Base-by-base conservation (phyloP, 2,113 vertebrate species). In the Oncorhynchus mykiss region DNA sequence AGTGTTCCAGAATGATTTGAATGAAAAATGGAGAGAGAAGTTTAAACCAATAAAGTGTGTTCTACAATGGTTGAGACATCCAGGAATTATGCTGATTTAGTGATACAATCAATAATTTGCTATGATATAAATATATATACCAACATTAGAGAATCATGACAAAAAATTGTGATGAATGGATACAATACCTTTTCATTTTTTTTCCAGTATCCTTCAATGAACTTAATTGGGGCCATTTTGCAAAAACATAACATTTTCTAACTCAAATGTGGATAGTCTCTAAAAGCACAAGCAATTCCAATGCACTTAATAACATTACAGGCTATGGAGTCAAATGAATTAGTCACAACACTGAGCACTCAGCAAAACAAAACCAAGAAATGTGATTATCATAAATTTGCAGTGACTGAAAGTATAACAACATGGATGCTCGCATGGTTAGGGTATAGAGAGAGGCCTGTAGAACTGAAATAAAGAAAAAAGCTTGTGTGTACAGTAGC, bases 221-320 rank as follows among this genome's bases (percentile, higher is more conserved):
- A 20, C n/a, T 76, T 39, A 74, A 84, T 77, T 77, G 6, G 67
- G 59, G 39, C 65, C 69, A 73, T 85, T 80, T 73, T 73, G n/a
- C n/a, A n/a, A n/a, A n/a, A n/a, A n/a, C n/a, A n/a, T n/a, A 62
- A 22, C 25, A 62, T 45, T 57, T 54, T 27, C 65, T 81, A 78
- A 78, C 51, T 76, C 59, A 45, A 71, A 59, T 69, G 39, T 69
- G 65, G 11, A 64, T 5, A 14, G 16, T 14, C 73, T 62, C 14
- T 65, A 62, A 71, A 71, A 67, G 51, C 14, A 51, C 59, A 22
- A 9, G 45, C n/a, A 13, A n/a, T 70, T 39, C 72, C 49, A 34
- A n/a, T 11, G 67, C 51, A 51, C 13, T 67, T 27, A 74, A 72
- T 45, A 78, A 75, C 68, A 78, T 67, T 65, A 48, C 45, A 67